Conservation (phyloP, 2,113 vertebrate genomes). For the Pandion haliaetus region DNA sequence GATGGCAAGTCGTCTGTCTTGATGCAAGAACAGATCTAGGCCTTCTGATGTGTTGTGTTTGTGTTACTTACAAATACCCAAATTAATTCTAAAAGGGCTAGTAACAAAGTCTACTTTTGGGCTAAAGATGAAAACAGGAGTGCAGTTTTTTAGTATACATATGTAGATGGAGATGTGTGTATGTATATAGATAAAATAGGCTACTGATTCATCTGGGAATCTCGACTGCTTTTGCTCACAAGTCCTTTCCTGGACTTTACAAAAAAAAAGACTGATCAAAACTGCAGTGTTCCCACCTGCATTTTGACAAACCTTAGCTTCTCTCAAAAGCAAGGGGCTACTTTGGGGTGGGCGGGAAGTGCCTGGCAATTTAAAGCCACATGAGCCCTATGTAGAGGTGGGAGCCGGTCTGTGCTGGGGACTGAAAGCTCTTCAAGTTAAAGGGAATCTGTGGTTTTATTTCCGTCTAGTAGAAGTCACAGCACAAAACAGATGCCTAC, state of each 20-base stretch:
- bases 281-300: neutral
- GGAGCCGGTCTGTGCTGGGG: neutral
- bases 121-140: neutral
- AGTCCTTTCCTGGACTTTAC: neutral
- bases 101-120: neutral
- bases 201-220: neutral
- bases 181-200: neutral
- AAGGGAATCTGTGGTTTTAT: neutral
- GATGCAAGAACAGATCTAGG: neutral
- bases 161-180: neutral
- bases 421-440: neutral
- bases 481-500: neutral
- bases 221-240: neutral
- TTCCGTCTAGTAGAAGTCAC: neutral
- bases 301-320: neutral
- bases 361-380: neutral
- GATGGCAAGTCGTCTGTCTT: neutral
- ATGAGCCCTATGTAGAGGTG: neutral
- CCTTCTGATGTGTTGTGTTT: neutral
- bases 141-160: neutral
- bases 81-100: neutral
- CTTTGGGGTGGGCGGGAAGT: accelerated
- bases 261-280: neutral
- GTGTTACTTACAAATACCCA: neutral
- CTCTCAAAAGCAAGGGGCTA: neutral